Conservation (phyloP, 2,113 vertebrate species). For the Notechis scutatus region DNA sequence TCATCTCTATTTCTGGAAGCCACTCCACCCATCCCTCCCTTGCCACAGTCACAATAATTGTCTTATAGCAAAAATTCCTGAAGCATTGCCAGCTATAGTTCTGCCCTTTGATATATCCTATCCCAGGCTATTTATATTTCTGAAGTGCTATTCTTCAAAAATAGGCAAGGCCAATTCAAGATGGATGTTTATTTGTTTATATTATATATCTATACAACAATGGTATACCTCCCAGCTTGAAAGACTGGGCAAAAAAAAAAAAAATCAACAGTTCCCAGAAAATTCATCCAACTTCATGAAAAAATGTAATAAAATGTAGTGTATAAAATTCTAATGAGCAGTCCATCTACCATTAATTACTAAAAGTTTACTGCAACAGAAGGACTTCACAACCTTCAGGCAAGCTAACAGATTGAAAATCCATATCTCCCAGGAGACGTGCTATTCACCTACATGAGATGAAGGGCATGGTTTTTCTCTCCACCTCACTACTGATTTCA, state of each 20-base stretch:
- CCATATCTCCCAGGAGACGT: background rate
- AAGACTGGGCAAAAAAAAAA: background rate
- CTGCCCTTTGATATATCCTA: slow-evolving; percentile 40
- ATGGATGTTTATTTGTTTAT: background rate
- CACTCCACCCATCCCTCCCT: background rate
- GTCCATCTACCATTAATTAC: background rate
- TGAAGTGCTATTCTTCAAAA: slow-evolving; percentile 28
- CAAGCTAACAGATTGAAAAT: background rate
- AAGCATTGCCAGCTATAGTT: slow-evolving; percentile 51
- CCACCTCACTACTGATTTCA: background rate
- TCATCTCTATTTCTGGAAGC: slow-evolving; percentile 56
- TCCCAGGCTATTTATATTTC: background rate
- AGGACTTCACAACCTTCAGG: background rate
- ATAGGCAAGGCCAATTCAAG: background rate
- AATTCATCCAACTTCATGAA: background rate
- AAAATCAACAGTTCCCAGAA: background rate
- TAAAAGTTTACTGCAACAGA: background rate
- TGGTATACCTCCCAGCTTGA: background rate
- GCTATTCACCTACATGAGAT: background rate
- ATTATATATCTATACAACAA: background rate
- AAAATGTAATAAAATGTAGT: background rate
- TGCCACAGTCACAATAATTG: slow-evolving; percentile 53
- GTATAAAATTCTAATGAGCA: background rate
- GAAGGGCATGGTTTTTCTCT: background rate
- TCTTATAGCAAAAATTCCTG: slow-evolving; percentile 46